These are phyloP conservation scores for Oncorhynchus tshawytscha DNA, from an alignment of 2,113 vertebrate species.

Conservation along the genomic window DNA sequence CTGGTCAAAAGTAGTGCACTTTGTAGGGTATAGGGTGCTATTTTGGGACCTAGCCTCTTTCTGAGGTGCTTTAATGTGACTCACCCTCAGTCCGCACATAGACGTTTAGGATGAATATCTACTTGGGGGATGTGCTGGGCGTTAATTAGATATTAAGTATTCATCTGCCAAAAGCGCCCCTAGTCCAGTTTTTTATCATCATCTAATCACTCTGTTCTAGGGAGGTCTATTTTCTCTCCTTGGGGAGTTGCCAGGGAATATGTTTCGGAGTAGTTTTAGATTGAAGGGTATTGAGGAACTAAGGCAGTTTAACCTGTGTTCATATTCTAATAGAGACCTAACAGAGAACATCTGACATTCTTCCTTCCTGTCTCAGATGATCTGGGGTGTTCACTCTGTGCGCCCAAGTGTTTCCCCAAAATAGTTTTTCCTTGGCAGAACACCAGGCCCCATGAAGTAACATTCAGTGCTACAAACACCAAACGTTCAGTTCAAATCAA, in stretches of 20 bases:
- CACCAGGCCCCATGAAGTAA: no score
- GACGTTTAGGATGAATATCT: slow-evolving; percentile 36
- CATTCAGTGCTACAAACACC: no score
- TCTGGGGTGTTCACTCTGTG: background rate
- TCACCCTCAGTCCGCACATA: slow-evolving; percentile 20
- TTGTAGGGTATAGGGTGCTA: no score
- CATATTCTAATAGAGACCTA: background rate
- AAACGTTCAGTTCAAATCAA: no score
- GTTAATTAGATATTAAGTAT: slow-evolving; percentile 52
- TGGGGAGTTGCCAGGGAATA: background rate
- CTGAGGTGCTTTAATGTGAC: slow-evolving; percentile 16
- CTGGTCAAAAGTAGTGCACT: no score
- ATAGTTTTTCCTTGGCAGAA: no score
- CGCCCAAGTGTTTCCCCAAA: background rate
- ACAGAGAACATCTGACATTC: background rate
- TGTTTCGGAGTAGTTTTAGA: slow-evolving; percentile 1
- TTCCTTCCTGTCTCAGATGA: background rate
- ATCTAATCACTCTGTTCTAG: slow-evolving; percentile 15
- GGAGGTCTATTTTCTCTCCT: background rate
- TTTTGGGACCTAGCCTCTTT: background rate
- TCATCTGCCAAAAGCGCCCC: slow-evolving; percentile 35
- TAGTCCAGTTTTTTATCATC: slow-evolving; percentile 42
- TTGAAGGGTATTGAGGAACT: background rate
- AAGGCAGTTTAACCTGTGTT: background rate
- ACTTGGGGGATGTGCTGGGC: slow-evolving; percentile 23